Evolutionary conservation across 1,140 invertebrate genomes (phyloP).

Genomic region (Bombus difficillimus): DNA sequence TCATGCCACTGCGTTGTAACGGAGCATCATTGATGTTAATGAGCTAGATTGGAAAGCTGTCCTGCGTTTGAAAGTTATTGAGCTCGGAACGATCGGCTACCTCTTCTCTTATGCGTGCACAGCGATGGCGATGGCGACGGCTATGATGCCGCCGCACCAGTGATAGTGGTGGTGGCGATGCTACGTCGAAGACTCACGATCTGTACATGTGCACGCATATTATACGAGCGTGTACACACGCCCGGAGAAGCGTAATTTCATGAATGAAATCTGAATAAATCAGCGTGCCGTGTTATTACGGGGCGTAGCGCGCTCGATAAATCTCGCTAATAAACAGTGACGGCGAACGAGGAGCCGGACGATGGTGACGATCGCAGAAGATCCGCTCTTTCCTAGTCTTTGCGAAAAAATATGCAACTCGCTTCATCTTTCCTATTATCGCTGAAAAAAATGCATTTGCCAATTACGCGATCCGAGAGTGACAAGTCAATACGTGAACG

Average conservation of each 20-base stretch:
- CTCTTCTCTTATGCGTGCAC: not conserved
- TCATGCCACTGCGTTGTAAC: conserved; percentile 58
- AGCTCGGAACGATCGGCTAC: conserved; percentile 54
- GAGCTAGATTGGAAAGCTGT: conserved; percentile 77
- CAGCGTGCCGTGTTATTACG: conserved; percentile 59
- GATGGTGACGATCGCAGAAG: not conserved
- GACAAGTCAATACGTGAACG: not conserved
- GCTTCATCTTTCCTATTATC: not conserved
- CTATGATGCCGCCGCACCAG: not conserved
- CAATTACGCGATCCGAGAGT: not conserved
- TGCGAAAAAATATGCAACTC: too few species aligned
- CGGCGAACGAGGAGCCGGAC: not conserved
- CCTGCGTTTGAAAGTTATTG: conserved; percentile 74
- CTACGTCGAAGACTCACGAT: not conserved
- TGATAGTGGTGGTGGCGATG: not conserved
- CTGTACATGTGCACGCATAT: not conserved
- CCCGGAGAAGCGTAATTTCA: conserved; percentile 55
- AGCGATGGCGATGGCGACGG: not conserved
- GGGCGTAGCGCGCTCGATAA: conserved; percentile 49
- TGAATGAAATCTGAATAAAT: conserved; percentile 72
- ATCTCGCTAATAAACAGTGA: conserved; percentile 63
- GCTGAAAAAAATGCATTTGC: not conserved
- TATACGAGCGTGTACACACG: conserved; percentile 1
- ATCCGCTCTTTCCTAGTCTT: not conserved
- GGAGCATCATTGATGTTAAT: conserved; percentile 76